phyloP scores from a whole-genome alignment of 1,140 invertebrate genomes.

The Drosophila willistoni region DNA sequence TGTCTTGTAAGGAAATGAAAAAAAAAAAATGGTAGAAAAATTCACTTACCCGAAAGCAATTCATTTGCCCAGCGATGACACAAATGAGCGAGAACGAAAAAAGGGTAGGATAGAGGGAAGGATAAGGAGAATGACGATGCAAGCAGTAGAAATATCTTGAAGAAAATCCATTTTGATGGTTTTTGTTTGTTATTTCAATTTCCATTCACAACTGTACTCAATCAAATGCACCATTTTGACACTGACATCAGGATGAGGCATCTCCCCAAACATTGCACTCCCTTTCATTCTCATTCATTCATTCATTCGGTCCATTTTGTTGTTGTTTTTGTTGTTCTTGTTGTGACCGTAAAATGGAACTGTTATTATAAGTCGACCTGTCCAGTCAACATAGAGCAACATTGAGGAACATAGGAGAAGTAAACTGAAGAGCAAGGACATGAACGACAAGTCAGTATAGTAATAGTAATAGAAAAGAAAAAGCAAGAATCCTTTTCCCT shows the following conservation, averaged over 20 bases:
- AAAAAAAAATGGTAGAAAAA: constrained; percentile 1
- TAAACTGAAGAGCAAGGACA: neutral
- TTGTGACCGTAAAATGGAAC: constrained; percentile 8
- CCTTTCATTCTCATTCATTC: neutral
- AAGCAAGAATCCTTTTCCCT: constrained; percentile 1
- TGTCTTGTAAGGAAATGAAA: constrained; percentile 47
- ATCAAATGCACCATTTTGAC: constrained; percentile 11
- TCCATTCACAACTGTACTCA: constrained; percentile 9
- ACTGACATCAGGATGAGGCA: neutral
- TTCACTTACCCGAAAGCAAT: constrained; percentile 40
- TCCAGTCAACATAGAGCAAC: neutral
- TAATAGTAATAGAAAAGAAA: neutral
- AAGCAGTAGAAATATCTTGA: neutral
- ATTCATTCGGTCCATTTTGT: neutral
- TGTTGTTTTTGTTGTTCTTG: neutral
- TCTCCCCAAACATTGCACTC: neutral
- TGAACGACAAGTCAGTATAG: neutral
- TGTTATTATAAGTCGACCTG: constrained; percentile 10
- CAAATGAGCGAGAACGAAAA: constrained; percentile 42
- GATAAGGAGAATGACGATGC: neutral
- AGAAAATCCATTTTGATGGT: constrained; percentile 2
- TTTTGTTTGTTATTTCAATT: constrained; percentile 12
- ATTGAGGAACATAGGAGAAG: too few species aligned
- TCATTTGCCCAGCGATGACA: constrained; percentile 43
- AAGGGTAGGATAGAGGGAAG: neutral